Percentiles rank a stretch among this genome's conserved stretches.
phyloP scores from a whole-genome alignment of 1,140 invertebrate genomes.

The Aporrectodea caliginosa region DNA sequence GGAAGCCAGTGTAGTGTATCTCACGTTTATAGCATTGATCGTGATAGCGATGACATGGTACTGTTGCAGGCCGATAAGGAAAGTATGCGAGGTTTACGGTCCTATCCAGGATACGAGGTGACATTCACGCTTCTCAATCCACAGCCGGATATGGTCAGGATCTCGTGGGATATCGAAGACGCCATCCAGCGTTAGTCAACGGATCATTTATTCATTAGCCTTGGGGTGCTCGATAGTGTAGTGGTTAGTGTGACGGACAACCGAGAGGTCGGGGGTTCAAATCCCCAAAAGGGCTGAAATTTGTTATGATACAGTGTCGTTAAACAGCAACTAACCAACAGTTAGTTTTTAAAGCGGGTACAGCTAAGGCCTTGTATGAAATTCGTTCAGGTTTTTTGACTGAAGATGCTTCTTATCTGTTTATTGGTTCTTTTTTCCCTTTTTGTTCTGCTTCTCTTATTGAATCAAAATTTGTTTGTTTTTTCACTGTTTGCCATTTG shows the following conservation, averaged over 20 bases:
- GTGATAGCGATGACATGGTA: too few relatives aligned
- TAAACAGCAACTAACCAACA: too few relatives aligned
- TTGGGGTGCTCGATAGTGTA: too few relatives aligned
- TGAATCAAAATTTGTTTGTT: conserved; percentile 21
- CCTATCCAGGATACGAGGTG: conserved; percentile 66
- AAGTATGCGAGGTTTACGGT: conserved; percentile 48
- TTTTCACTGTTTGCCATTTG: too few relatives aligned
- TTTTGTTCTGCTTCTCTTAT: background rate
- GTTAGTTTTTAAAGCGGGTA: too few relatives aligned
- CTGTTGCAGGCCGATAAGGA: conserved; percentile 53
- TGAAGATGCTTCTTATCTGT: background rate
- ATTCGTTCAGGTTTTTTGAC: background rate
- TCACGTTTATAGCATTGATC: too few relatives aligned
- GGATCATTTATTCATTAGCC: conserved; percentile 8
- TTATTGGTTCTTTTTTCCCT: background rate
- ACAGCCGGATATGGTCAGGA: conserved; percentile 65
- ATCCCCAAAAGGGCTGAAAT: too few relatives aligned
- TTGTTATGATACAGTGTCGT: too few relatives aligned
- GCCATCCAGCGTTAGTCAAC: conserved; percentile 61
- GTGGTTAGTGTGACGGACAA: too few relatives aligned
- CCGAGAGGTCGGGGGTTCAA: too few relatives aligned
- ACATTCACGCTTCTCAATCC: conserved; percentile 73
- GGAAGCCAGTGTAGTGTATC: too few relatives aligned
- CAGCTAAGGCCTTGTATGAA: too few relatives aligned
- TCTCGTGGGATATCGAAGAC: conserved; percentile 66